Base-by-base conservation (phyloP, 2,113 vertebrate species). In the Myiagra hebetior region DNA sequence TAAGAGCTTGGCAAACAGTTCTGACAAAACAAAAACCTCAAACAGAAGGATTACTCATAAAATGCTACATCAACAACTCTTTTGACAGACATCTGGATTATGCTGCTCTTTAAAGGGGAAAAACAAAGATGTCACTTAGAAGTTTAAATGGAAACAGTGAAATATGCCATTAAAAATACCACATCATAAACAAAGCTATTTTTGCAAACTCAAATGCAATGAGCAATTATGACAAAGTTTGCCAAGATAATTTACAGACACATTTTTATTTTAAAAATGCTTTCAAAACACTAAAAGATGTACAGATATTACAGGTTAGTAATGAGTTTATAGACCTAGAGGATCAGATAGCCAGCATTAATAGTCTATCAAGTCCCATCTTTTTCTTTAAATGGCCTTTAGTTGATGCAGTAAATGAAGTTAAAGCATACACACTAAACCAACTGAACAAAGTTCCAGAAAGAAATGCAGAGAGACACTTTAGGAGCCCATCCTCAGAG, bases 1-100 rank as follows among this genome's bases (percentile, higher is more conserved):
- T 88, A 67, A 83, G 94, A 95, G 93, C 96, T 96, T 90, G 85
- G 91, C 59, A 91, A 97, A 97, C 91, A 59, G 87, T 96, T 89
- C 95, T 88, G 96, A 97, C 96, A 97, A 89, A 92, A 95, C 87
- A 94, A 92, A 97, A 97, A 97, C 90, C 68, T 83, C 75, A 94
- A 93, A 95, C 78, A 70, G 80, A 97, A 92, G 85, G 94, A 97
- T 97, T 96, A 98, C 93, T 97, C 97, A 96, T 94, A 96, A 97
- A 95, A 93, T 88, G 68, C 85, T 85, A 94, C 75, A 96, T 94
- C 95, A 96, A 95, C 91, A 94, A 88, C 72, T 90, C 94, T 77
- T 95, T 35, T 94, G 94, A 97, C 89, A 96, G 91, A 85, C 95
- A 97, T 94, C 92, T 97, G 90, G 95, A 96, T 97, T 95, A 91